Base-by-base conservation (phyloP, 2,888 invertebrate species). In the Aleiodes testaceus region DNA sequence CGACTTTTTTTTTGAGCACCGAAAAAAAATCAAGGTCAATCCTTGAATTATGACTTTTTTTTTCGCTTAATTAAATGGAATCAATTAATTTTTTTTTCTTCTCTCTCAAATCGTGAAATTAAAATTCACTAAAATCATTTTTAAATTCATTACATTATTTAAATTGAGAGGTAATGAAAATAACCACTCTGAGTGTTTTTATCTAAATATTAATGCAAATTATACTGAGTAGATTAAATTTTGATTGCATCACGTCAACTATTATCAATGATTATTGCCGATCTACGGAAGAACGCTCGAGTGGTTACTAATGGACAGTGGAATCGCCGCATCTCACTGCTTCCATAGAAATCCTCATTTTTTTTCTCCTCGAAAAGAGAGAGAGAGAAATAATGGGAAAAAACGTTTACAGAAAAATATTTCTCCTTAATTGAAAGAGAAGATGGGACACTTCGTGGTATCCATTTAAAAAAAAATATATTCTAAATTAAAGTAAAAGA, bases 21-120 rank as follows among this genome's bases (percentile, higher is more conserved):
- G 3, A 26, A n/a, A n/a, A n/a, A n/a, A n/a, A 26, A 26, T 26
- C 26, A 26, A 26, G 26, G 26, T 26, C 26, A 26, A 26, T 5
- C 5, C 26, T 26, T 26, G 5, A 26, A 26, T 26, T 0, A 3
- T 26, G 36, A 6, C 9, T 36, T 36, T 36, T 36, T 36, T 61
- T 49, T 50, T 72, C 69, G 80, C 82, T 83, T 83, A 80, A 81
- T 78, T 42, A 70, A 22, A 22, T 68, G 75, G 61, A 73, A 68
- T 75, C 52, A 36, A 36, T 36, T 2, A 7, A 36, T 36, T 36
- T 36, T 36, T 36, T 36, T 36, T 36, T 0, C 3, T n/a, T 30
- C 52, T 49, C 44, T 72, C 69, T 81, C 81, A 6, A 36, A 36
- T 36, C 7, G 2, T 14, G 4, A 20, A 45, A 18, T 53, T 16